Percentiles rank a stretch among this genome's conserved stretches.
Conservation (phyloP, 1,140 invertebrate species). For the Nasonia giraulti region DNA sequence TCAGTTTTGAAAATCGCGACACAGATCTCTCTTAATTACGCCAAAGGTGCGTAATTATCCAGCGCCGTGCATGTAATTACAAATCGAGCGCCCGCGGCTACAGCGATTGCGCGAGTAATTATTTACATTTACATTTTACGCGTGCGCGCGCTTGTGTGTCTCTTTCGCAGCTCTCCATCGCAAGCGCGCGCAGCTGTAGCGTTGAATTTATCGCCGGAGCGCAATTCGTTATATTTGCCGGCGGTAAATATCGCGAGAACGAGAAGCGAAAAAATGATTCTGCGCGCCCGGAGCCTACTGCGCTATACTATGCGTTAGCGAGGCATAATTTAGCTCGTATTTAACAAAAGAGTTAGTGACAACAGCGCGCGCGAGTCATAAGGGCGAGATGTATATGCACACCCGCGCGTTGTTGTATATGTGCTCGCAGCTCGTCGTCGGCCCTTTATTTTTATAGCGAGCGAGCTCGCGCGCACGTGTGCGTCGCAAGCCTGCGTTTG, state of each 20-base stretch:
- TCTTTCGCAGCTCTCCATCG: background rate
- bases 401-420: background rate
- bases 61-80: conserved; percentile 9
- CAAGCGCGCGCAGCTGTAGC: background rate
- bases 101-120: conserved; percentile 11
- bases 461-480: background rate
- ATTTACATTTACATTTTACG: conserved; percentile 39
- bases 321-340: conserved; percentile 16
- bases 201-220: background rate
- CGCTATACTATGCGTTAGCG: background rate
- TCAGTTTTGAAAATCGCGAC: background rate
- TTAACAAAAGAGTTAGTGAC: conserved; percentile 35
- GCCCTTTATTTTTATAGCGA: background rate
- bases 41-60: conserved; percentile 20
- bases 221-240: background rate
- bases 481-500: background rate
- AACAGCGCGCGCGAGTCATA: background rate
- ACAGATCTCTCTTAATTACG: conserved; percentile 11
- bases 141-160: background rate
- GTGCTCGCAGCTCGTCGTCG: no score
- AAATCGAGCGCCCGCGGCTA: background rate
- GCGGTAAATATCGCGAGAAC: conserved; percentile 17
- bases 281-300: background rate
- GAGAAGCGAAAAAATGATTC: conserved; percentile 16
- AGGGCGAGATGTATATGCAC: background rate